A percentile compares a stretch with the other conserved stretches of the same genome.
phyloP scores from a whole-genome alignment of 2,113 vertebrate species.

The Podilymbus podiceps region DNA sequence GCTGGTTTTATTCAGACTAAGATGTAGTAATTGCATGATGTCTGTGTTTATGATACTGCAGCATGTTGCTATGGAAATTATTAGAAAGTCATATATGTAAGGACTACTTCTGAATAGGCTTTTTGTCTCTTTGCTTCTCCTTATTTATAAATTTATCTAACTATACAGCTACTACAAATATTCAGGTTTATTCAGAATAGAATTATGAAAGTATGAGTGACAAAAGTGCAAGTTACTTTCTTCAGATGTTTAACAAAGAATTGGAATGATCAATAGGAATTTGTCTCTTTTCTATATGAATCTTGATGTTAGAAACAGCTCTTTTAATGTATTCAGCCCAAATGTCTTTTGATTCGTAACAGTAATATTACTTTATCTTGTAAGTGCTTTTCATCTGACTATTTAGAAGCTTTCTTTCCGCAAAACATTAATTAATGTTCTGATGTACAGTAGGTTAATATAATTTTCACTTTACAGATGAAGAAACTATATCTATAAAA shows the following conservation, averaged over 20 bases:
- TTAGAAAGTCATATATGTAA: background rate
- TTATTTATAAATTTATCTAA: background rate
- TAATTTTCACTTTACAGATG: background rate
- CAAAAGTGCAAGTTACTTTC: background rate
- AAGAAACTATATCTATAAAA: constrained; percentile 11
- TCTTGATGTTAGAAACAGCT: background rate
- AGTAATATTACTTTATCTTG: background rate
- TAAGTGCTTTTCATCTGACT: background rate
- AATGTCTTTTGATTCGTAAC: background rate
- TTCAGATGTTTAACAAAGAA: background rate
- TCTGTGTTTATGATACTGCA: background rate
- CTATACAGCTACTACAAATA: background rate
- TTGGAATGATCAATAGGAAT: background rate
- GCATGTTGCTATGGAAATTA: background rate
- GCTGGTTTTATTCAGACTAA: background rate
- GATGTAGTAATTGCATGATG: background rate
- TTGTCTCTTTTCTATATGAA: background rate
- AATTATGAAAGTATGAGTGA: background rate
- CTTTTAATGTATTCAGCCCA: background rate
- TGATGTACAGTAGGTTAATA: background rate
- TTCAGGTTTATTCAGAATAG: background rate
- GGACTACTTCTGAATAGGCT: background rate
- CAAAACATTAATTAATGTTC: background rate
- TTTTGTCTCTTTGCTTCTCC: background rate
- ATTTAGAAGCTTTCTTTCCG: background rate